Percentiles rank a stretch among this genome's conserved stretches.
These are phyloP conservation scores for Dicyema japonicum DNA, from an alignment of 1,140 invertebrate genomes.

Conservation along the genomic window DNA sequence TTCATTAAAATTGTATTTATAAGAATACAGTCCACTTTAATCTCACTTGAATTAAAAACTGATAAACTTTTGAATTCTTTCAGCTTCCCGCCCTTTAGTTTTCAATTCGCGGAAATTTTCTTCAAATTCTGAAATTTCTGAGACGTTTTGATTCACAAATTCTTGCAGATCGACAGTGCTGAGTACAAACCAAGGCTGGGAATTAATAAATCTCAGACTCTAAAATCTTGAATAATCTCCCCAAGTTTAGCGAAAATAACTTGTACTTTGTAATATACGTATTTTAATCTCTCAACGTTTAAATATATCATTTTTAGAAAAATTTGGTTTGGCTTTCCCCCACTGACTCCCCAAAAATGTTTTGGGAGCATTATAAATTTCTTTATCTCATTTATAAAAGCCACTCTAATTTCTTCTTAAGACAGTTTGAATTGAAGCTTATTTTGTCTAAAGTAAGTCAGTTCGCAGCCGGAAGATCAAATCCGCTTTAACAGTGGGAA, in stretches of 20 bases:
- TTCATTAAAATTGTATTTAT: constrained; percentile 35
- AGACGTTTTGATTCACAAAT: constrained; percentile 30
- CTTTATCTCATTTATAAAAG: constrained; percentile 53
- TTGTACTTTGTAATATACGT: constrained; percentile 29
- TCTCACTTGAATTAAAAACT: no score
- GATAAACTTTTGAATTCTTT: constrained; percentile 45
- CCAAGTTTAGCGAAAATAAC: no score
- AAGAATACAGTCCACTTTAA: constrained; percentile 45
- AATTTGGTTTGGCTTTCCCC: constrained; percentile 23
- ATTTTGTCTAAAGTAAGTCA: constrained; percentile 14
- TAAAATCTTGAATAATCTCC: constrained; percentile 31
- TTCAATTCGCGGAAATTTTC: constrained; percentile 45
- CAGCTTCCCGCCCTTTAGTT: constrained; percentile 46
- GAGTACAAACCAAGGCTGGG: constrained; percentile 35
- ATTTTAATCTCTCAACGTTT: constrained; percentile 27
- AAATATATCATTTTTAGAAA: constrained; percentile 38
- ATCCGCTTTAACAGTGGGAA: constrained; percentile 47
- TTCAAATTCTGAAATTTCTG: constrained; percentile 36
- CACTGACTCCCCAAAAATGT: constrained; percentile 33
- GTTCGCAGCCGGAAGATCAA: no score
- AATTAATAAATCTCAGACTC: constrained; percentile 9
- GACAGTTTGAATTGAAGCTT: constrained; percentile 28
- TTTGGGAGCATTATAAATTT: constrained; percentile 52
- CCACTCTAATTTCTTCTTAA: constrained; percentile 49
- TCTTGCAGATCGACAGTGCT: constrained; percentile 39